Evolutionary conservation across 1,140 invertebrate genomes (phyloP).

Genomic region (Elysia chlorotica): DNA sequence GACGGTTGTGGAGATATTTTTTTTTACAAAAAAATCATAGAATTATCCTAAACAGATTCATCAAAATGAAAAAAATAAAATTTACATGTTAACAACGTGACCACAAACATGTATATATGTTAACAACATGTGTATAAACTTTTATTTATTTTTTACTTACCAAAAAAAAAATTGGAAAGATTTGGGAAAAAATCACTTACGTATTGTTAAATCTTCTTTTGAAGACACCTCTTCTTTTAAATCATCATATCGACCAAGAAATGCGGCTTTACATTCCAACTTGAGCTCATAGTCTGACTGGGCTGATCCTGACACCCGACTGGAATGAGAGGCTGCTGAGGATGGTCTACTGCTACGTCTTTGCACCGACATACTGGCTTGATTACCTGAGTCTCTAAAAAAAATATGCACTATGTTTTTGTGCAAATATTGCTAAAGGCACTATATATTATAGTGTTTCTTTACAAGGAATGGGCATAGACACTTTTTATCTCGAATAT

Average conservation of each 20-base stretch:
- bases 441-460: not conserved
- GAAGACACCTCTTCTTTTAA: constrained; percentile 45
- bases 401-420: not conserved
- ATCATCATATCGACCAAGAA: constrained; percentile 45
- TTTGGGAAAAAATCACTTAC: constrained; percentile 5
- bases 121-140: not conserved
- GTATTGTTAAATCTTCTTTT: constrained; percentile 40
- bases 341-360: constrained; percentile 29
- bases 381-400: not conserved
- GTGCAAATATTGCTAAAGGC: not conserved
- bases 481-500: not conserved
- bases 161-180: not conserved
- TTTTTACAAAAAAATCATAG: too few relatives aligned
- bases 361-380: constrained; percentile 21
- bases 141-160: not conserved
- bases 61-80: too few relatives aligned
- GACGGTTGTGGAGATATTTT: too few relatives aligned
- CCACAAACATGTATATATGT: not conserved
- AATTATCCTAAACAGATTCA: too few relatives aligned
- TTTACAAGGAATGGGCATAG: not conserved
- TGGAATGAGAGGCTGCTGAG: constrained; percentile 27
- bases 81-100: not conserved
- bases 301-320: constrained; percentile 43
- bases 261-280: constrained; percentile 53
- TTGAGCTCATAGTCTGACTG: constrained; percentile 28